Evolutionary conservation across 2,797 vertebrate genomes (phyloP).

Genomic region (Hoplostethus mediterraneus): DNA sequence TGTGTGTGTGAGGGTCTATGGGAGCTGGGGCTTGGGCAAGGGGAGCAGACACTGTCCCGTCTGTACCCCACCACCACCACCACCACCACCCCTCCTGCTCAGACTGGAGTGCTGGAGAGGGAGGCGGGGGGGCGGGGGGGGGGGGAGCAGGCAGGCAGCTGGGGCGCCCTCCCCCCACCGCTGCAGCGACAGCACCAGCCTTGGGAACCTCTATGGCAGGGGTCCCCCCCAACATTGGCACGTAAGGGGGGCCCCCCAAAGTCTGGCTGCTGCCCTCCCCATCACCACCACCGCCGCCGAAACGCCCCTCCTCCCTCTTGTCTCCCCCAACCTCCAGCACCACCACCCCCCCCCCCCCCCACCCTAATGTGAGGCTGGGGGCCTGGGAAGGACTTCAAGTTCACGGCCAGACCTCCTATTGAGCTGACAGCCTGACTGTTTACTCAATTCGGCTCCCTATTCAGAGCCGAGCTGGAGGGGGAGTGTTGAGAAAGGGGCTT

Average conservation of each 20-base stretch:
- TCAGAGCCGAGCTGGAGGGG: conserved; percentile 70
- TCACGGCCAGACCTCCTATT: conserved; percentile 89
- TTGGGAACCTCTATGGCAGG: conserved; percentile 84
- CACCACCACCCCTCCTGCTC: conserved; percentile 72
- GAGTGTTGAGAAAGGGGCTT: conserved; percentile 51
- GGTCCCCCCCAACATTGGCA: conserved; percentile 81
- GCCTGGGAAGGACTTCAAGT: conserved; percentile 89
- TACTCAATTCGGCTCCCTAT: conserved; percentile 86
- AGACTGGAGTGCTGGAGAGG: conserved; percentile 71
- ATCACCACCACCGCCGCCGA: conserved; percentile 43
- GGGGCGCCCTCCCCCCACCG: conserved; percentile 81
- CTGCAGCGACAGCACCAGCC: conserved; percentile 73
- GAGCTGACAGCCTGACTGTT: conserved; percentile 89
- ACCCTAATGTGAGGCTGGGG: conserved; percentile 80
- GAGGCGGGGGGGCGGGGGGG: conserved; percentile 82
- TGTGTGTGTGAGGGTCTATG: conserved; percentile 64
- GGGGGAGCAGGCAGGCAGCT: conserved; percentile 86
- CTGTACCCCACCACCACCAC: conserved; percentile 56
- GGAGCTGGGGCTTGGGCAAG: conserved; percentile 68
- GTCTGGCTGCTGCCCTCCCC: conserved; percentile 76
- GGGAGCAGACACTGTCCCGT: conserved; percentile 82
- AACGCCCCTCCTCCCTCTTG: conserved; percentile 56
- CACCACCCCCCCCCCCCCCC: conserved; percentile 60
- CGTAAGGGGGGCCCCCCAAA: conserved; percentile 78
- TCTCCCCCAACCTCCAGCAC: conserved; percentile 50